These are phyloP conservation scores for Calameuta idolon DNA, from an alignment of 2,888 invertebrate species.

Conservation along the genomic window DNA sequence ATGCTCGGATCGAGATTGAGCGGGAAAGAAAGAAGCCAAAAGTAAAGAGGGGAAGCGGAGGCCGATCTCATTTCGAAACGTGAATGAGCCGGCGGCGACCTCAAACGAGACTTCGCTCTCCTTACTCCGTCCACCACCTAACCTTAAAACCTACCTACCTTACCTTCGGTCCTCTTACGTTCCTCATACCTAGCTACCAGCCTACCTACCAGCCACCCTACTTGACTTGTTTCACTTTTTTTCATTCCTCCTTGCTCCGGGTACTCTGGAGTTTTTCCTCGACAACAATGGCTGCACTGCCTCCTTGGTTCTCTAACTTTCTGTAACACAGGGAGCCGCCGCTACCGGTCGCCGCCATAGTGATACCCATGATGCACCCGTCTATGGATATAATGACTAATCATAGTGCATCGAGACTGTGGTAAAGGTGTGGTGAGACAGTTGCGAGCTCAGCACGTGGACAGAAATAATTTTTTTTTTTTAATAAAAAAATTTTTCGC, in stretches of 20 bases:
- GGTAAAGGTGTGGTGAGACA: neutral
- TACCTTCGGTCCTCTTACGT: slow-evolving; percentile 15
- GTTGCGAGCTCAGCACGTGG: slow-evolving; percentile 31
- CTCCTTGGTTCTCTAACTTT: slow-evolving; percentile 18
- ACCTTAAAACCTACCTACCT: slow-evolving; percentile 1
- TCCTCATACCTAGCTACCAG: neutral
- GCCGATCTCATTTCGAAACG: slow-evolving; percentile 63
- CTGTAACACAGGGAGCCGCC: slow-evolving; percentile 51
- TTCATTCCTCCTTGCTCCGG: slow-evolving; percentile 19
- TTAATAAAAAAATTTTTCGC: neutral
- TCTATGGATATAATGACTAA: slow-evolving; percentile 53
- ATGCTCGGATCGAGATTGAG: slow-evolving; percentile 13
- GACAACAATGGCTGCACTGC: slow-evolving; percentile 44
- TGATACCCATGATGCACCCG: slow-evolving; percentile 41
- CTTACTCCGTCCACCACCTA: slow-evolving; percentile 31
- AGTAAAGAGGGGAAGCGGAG: slow-evolving; percentile 8
- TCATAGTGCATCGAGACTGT: slow-evolving; percentile 26
- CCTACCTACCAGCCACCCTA: slow-evolving; percentile 24
- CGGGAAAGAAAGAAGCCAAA: slow-evolving; percentile 18
- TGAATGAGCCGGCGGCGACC: slow-evolving; percentile 65
- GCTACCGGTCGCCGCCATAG: slow-evolving; percentile 23
- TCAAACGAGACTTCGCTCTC: slow-evolving; percentile 57
- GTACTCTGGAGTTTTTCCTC: slow-evolving; percentile 51
- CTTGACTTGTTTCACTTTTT: slow-evolving; percentile 22
- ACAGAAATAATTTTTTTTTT: slow-evolving; percentile 19